Base-by-base conservation (phyloP, 2,113 vertebrate species). In the Centropus unirufus region DNA sequence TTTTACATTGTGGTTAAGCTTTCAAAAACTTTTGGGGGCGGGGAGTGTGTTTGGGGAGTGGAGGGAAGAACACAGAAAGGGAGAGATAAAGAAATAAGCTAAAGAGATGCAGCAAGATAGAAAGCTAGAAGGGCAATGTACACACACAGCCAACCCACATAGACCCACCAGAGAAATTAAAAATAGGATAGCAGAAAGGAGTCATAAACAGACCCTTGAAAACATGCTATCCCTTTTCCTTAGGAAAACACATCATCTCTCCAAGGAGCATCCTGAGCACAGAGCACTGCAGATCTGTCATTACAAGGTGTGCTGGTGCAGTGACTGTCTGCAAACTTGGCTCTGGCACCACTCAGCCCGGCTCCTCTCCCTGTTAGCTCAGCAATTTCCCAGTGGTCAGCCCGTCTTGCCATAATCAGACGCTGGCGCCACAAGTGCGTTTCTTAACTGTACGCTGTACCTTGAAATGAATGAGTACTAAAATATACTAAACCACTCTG, bases 361-460 rank as follows among this genome's bases (percentile, higher is more conserved):
- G 95, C 97, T 97, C 96, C 97, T 90, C 74, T 95, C 98, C 97
- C 97, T 99, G 98, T 99, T 98, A 98, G 98, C 98, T 99, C 98
- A 99, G 99, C 98, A 98, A 97, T 99, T 99, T 99, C 98, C 96
- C 96, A 88, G 98, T 97, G 99, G 99, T 99, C 98, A 98, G 98
- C 95, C 98, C 12, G 98, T 99, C 99, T 99, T 99, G 97, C 99
- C 99, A 99, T 98, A 99, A 99, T 99, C 98, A 98, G 97, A 98
- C 30, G 67, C 98, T 99, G 98, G 98, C 97, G 98, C 98, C 99
- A 98, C 98, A 97, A 98, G 98, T 94, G 96, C 93, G 85, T 96
- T 98, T 95, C 98, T 98, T 98, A 98, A 98, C 98, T 98, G 97
- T 98, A 97, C 92, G 92, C 97, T 98, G 98, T 98, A 95, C 98